phyloP scores from a whole-genome alignment of 2,797 vertebrate species.

The Pseudochirops corinnae region DNA sequence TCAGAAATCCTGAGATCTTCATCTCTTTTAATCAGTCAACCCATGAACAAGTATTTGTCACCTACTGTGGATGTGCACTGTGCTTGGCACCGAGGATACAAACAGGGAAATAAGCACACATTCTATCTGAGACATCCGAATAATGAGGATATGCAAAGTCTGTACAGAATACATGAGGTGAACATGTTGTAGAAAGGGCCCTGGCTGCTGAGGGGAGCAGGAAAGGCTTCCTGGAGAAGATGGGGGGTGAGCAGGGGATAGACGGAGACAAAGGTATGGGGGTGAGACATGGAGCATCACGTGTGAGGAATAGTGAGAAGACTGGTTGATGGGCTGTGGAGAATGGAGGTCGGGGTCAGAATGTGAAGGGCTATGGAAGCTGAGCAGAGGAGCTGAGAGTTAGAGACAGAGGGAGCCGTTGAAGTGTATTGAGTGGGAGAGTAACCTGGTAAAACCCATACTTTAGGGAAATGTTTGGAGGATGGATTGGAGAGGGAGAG shows the following conservation, averaged over 20 bases:
- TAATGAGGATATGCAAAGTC: background rate
- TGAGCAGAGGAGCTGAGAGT: too few relatives aligned
- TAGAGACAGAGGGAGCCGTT: background rate
- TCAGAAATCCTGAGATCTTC: background rate
- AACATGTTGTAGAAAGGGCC: too few relatives aligned
- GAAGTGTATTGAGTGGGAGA: background rate
- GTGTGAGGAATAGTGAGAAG: background rate
- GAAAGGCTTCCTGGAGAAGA: background rate
- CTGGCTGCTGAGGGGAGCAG: background rate
- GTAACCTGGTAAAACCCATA: background rate
- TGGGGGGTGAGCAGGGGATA: background rate
- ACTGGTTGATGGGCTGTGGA: background rate
- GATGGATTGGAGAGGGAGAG: background rate
- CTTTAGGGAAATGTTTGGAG: background rate
- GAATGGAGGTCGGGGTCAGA: background rate
- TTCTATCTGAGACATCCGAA: background rate
- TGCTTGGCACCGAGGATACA: background rate
- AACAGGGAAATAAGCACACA: background rate
- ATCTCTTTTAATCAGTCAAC: background rate
- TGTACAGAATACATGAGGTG: background rate
- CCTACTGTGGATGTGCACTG: background rate
- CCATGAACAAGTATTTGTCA: background rate
- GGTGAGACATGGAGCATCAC: background rate
- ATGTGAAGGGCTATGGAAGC: background rate
- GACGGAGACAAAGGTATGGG: background rate